Evolutionary conservation across 2,888 invertebrate genomes (phyloP).

Genomic region (Drosophila niveifrons): DNA sequence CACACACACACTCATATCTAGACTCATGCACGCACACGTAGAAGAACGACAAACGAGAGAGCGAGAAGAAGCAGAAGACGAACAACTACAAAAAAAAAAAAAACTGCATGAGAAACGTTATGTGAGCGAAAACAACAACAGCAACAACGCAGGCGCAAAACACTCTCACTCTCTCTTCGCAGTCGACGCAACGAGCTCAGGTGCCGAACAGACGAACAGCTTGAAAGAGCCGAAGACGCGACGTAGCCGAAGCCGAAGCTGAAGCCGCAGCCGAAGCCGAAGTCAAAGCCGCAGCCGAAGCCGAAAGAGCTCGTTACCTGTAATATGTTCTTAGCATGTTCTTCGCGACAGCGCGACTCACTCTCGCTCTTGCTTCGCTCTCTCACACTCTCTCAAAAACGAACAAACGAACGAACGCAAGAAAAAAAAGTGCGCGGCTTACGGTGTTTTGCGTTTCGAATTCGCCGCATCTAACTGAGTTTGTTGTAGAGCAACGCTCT

Average conservation of each 20-base stretch:
- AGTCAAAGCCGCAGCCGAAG: not conserved
- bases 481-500: slow-evolving; percentile 57
- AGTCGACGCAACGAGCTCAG: slow-evolving; percentile 31
- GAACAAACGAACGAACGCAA: too few relatives aligned
- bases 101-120: slow-evolving; percentile 83
- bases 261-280: not conserved
- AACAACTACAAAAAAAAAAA: slow-evolving; percentile 26
- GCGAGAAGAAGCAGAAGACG: not conserved
- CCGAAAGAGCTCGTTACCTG: not conserved
- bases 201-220: slow-evolving; percentile 23
- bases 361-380: slow-evolving; percentile 28
- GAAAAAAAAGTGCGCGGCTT: slow-evolving; percentile 55
- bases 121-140: slow-evolving; percentile 76
- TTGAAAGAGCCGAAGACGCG: not conserved
- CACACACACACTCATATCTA: slow-evolving; percentile 24
- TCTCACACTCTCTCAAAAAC: slow-evolving; percentile 41
- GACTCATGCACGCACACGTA: slow-evolving; percentile 2
- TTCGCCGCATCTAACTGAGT: slow-evolving; percentile 72
- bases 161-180: slow-evolving; percentile 77
- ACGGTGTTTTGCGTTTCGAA: slow-evolving; percentile 76
- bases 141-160: slow-evolving; percentile 60
- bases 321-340: slow-evolving; percentile 19
- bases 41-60: slow-evolving; percentile 1
- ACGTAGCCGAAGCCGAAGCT: not conserved
- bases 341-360: slow-evolving; percentile 38